Percentiles rank a stretch among this genome's conserved stretches.
Conservation (phyloP, 2,888 invertebrate species). For the Matsumyia berberina region DNA sequence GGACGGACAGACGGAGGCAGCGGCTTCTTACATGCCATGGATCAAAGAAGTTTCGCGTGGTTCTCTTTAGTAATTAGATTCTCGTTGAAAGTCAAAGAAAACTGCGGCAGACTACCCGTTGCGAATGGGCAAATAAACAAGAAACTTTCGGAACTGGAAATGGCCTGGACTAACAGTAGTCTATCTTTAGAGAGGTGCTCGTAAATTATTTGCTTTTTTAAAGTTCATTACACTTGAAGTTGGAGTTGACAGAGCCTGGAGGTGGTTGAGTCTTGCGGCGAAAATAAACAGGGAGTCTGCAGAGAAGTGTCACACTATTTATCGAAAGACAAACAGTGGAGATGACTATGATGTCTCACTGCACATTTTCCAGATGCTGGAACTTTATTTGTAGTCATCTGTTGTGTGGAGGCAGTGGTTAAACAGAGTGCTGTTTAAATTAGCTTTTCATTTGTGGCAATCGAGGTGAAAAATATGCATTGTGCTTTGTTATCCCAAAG, state of each 20-base stretch:
- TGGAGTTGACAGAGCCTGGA: slow-evolving; percentile 34
- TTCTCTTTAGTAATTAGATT: slow-evolving; percentile 69
- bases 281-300: slow-evolving; percentile 26
- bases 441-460: too few species aligned
- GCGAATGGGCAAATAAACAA: slow-evolving; percentile 50
- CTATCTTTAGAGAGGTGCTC: slow-evolving; percentile 9
- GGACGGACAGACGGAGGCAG: slow-evolving; percentile 49
- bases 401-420: too few species aligned
- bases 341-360: not conserved
- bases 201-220: slow-evolving; percentile 39
- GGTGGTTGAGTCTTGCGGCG: not conserved
- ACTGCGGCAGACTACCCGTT: slow-evolving; percentile 41
- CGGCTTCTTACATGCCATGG: slow-evolving; percentile 63
- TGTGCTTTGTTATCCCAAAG: too few species aligned
- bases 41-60: slow-evolving; percentile 67
- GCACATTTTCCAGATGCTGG: too few species aligned
- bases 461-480: too few species aligned
- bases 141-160: slow-evolving; percentile 59
- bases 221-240: slow-evolving; percentile 65
- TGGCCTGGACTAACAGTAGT: not conserved
- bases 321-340: not conserved
- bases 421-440: too few species aligned
- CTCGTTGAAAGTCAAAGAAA: slow-evolving; percentile 71
- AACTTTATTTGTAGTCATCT: too few species aligned
- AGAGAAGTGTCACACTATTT: slow-evolving; percentile 23